Base-by-base conservation (phyloP, 1,140 invertebrate genomes). In the Theocolax elegans region DNA sequence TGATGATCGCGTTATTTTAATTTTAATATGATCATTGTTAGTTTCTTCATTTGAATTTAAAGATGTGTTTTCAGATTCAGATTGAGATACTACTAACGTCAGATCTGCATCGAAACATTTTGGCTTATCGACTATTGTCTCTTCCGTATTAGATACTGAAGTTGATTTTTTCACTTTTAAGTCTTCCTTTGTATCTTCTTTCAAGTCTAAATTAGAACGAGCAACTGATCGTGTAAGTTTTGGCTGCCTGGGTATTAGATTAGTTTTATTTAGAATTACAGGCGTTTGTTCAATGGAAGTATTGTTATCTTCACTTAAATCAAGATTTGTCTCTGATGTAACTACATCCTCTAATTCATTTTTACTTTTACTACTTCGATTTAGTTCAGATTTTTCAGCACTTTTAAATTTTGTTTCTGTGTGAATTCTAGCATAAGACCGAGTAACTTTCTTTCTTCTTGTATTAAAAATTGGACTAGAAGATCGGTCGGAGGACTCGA, bases 1-100 rank as follows among this genome's bases (percentile, higher is more conserved):
- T n/a, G 58, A 51, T 23, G 67, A 68, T 12, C 67, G 19, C 17
- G 67, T 62, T 38, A 67, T 48, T 19, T 67, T 68, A 6, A 40
- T 19, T 17, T 49, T 40, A 3, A 42, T 7, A 2, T 59, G 42
- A 15, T 51, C 21, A 2, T 51, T 64, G 15, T 67, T 13, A 2
- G 0, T 54, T 27, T 60, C 21, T 29, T 68, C 54, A 27, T 6
- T 42, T 4, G 19, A 8, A 19, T 2, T 13, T 21, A 31, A 42
- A 17, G 31, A 15, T 6, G 40, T n/a, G 25, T 38, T 35, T 9
- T 67, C 44, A 25, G 13, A 51, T 12, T 35, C 29, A 21, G 12
- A 1, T 3, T 13, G 1, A 15, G 13, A 2, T 12, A 17, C 0
- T 25, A 19, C 12, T 25, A 9, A n/a, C 13, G 49, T 15, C 9